Evolutionary conservation across 2,888 invertebrate species (phyloP).

Genomic region (Calephelis perditalis): DNA sequence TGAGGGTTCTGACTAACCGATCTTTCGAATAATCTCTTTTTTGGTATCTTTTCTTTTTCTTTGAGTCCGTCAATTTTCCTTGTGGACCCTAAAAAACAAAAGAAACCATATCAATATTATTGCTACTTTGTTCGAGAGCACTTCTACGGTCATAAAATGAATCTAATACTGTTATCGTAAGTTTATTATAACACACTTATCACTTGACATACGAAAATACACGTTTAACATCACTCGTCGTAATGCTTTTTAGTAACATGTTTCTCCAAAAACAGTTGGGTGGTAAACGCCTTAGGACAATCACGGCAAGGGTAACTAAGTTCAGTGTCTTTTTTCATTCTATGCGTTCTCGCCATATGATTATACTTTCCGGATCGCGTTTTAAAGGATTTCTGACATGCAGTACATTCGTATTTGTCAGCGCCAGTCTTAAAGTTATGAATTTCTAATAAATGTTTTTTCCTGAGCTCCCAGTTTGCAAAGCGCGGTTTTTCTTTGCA

Average conservation of each 20-base stretch:
- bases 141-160: background rate
- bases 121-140: background rate
- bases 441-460: conserved; percentile 62
- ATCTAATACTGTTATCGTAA: no score
- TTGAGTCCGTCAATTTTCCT: conserved; percentile 57
- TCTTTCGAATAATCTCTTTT: conserved; percentile 70
- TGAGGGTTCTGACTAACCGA: conserved; percentile 70
- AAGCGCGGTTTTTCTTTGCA: conserved; percentile 68
- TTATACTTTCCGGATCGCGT: conserved; percentile 68
- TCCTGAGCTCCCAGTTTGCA: conserved; percentile 63
- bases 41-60: conserved; percentile 61
- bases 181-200: no score
- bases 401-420: conserved; percentile 62
- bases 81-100: conserved; percentile 71
- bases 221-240: conserved; percentile 35
- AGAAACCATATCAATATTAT: conserved; percentile 62
- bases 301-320: conserved; percentile 66
- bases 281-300: conserved; percentile 73
- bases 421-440: conserved; percentile 64
- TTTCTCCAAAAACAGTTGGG: conserved; percentile 73
- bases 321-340: conserved; percentile 62
- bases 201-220: background rate
- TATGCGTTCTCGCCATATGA: conserved; percentile 65
- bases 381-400: conserved; percentile 64
- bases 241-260: conserved; percentile 76